Percentiles rank a stretch among this genome's conserved stretches.
Conservation (phyloP, 1,140 invertebrate species). For the Neodiprion lecontei region DNA sequence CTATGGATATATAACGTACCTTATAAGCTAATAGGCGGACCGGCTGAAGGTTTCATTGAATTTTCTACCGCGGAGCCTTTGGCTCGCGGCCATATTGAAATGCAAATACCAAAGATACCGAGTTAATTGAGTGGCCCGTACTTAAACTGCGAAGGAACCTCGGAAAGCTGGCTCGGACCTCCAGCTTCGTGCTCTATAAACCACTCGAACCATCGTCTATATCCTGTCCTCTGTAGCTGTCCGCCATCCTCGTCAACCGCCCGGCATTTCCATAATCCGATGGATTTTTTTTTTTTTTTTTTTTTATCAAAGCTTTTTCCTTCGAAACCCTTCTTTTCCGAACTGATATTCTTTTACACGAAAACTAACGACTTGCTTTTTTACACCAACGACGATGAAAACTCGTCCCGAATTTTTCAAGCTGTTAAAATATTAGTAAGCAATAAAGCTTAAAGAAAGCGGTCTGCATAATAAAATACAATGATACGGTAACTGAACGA, state of each 20-base stretch:
- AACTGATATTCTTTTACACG: neutral
- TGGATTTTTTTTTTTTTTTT: neutral
- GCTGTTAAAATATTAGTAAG: too few relatives aligned
- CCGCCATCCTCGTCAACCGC: neutral
- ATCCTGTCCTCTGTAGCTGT: neutral
- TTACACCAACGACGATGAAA: too few relatives aligned
- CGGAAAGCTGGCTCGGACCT: neutral
- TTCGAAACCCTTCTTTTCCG: neutral
- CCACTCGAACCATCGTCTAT: neutral
- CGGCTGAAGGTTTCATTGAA: constrained; percentile 11
- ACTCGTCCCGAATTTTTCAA: too few relatives aligned
- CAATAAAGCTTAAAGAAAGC: too few relatives aligned
- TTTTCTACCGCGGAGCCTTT: constrained; percentile 1
- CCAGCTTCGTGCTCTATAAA: neutral
- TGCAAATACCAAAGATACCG: constrained; percentile 45
- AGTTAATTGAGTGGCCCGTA: constrained; percentile 50
- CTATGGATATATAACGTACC: neutral
- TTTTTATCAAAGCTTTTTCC: neutral
- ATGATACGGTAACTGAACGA: too few relatives aligned
- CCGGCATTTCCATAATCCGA: neutral
- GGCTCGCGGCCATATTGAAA: constrained; percentile 43
- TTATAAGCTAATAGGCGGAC: neutral
- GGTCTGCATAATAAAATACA: too few relatives aligned
- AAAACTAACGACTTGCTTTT: neutral
- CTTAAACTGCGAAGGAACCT: constrained; percentile 16